Percentiles rank a stretch among this genome's conserved stretches.
Conservation (phyloP, 2,888 invertebrate species). For the Drosophila paracracens region DNA sequence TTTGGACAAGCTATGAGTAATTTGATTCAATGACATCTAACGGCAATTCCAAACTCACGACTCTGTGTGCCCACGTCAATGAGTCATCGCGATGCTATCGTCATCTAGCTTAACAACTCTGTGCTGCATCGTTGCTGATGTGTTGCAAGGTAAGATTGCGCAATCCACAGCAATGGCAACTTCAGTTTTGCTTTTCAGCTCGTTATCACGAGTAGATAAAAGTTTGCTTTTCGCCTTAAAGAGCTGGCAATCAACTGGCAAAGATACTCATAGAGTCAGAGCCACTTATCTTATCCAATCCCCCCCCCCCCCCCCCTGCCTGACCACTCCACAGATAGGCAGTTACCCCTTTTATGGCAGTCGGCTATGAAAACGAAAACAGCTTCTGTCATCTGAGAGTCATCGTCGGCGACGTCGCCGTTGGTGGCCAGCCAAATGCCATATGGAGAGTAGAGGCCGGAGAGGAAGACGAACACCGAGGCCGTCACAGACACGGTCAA, state of each 20-base stretch:
- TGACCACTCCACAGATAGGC: conserved; percentile 8
- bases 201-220: conserved; percentile 68
- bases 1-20: conserved; percentile 2
- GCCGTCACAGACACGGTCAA: background rate
- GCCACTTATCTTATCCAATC: conserved; percentile 59
- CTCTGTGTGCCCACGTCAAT: conserved; percentile 43
- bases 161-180: conserved; percentile 20
- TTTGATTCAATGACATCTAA: conserved; percentile 45
- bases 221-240: conserved; percentile 40
- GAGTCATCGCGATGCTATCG: conserved; percentile 42
- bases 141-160: conserved; percentile 32
- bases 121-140: background rate
- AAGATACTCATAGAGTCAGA: conserved; percentile 11
- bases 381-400: conserved; percentile 10
- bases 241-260: conserved; percentile 36
- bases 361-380: conserved; percentile 25
- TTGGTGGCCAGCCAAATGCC: conserved; percentile 17
- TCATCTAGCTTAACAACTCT: conserved; percentile 29
- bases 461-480: background rate
- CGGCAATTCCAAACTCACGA: conserved; percentile 52
- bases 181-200: conserved; percentile 17
- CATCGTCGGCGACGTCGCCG: conserved; percentile 4
- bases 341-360: conserved; percentile 62
- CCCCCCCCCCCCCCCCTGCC: background rate
- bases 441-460: background rate